Percentiles rank a stretch among this genome's conserved stretches.
Evolutionary conservation across 2,113 vertebrate genomes (phyloP).

Genomic region (Dipodomys merriami): DNA sequence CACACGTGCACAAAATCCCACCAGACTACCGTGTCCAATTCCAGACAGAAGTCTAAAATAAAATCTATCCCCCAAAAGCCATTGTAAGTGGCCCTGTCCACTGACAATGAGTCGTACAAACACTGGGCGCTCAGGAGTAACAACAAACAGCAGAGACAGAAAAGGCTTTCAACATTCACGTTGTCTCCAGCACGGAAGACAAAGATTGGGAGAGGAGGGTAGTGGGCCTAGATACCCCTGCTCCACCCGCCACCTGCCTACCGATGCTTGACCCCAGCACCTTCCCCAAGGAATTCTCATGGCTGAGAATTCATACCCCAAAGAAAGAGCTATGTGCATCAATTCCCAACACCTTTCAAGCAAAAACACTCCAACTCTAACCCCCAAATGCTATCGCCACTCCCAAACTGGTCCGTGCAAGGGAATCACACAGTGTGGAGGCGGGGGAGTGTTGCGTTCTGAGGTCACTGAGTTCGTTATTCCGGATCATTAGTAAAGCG

Average conservation of each 20-base stretch:
- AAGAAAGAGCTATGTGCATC: neutral
- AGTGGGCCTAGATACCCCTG: neutral
- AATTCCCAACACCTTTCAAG: neutral
- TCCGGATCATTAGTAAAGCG: fast-evolving
- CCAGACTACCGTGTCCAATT: neutral
- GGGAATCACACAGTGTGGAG: neutral
- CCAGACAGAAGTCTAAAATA: neutral
- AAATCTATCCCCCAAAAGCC: neutral
- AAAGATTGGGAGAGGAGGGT: neutral
- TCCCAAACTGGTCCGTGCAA: neutral
- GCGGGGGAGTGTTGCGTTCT: neutral
- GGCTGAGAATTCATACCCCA: neutral
- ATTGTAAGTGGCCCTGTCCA: fast-evolving
- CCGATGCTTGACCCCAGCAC: neutral
- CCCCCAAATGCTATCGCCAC: neutral
- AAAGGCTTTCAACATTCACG: neutral
- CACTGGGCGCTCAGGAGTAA: neutral
- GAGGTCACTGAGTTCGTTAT: neutral
- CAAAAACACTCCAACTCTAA: neutral
- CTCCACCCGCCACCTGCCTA: neutral
- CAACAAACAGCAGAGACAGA: fast-evolving
- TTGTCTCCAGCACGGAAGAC: neutral
- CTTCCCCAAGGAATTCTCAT: neutral
- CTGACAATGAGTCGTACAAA: neutral
- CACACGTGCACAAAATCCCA: neutral